Base-by-base conservation (phyloP, 2,113 vertebrate species). In the Sphaerodactylus townsendi region DNA sequence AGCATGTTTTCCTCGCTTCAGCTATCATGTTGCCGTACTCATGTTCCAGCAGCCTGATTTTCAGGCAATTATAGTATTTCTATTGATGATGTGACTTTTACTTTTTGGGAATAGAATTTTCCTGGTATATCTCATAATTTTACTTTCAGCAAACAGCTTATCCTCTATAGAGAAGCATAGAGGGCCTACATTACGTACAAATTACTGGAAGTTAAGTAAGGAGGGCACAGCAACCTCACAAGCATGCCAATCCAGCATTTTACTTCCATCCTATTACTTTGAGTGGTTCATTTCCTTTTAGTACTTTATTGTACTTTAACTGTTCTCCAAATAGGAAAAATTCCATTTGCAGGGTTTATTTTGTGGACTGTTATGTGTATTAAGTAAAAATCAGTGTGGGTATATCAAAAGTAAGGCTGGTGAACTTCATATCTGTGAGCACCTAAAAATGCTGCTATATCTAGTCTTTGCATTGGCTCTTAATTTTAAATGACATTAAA, bases 401-500 rank as follows among this genome's bases (percentile, higher is more conserved):
- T 73, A 28, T 30, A 13, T 44, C 30, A 83, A 87, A 82, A 74
- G 41, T 5, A 13, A 4, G 4, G 11, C 23, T 70, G 19, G 75
- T 9, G 7, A 73, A 50, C 19, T 73, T 72, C 21, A 79, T 37
- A 37, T 81, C 62, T 85, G 23, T 46, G 13, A 44, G 44, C 41
- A 23, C 41, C 73, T 70, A 72, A 87, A 50, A 69, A 41, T 69
- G 35, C n/a, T 69, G 53, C 53, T 68, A 76, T 33, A 28, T 46
- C 23, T n/a, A 25, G 53, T 76, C 33, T 76, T 76, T 83, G 35
- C 56, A 35, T 77, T 69, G 23, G 48, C 64, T 84, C 35, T 66
- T 76, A 50, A 66, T 68, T 14, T 92, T 95, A 96, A 95, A 91
- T 95, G 91, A 94, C 95, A 90, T 96, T 89, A 95, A 94, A 96